These are phyloP conservation scores for Hycleus cichorii DNA, from an alignment of 1,140 invertebrate genomes.

Conservation along the genomic window DNA sequence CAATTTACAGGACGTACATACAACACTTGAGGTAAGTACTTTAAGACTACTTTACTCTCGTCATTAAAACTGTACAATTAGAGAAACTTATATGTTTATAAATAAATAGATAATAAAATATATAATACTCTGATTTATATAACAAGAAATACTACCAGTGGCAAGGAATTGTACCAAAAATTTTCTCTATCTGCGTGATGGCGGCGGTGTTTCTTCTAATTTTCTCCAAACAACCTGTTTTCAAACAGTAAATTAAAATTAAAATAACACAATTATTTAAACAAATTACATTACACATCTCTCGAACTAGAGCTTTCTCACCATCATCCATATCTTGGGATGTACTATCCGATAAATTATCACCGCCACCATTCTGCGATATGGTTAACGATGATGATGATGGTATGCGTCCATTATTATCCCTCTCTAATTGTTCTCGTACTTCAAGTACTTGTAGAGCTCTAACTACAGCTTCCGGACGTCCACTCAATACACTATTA, in stretches of 20 bases:
- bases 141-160: neutral
- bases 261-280: neutral
- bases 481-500: conserved; percentile 43
- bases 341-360: conserved; percentile 41
- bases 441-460: conserved; percentile 86
- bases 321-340: conserved; percentile 72
- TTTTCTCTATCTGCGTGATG: conserved; percentile 42
- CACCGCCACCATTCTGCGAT: conserved; percentile 36
- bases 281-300: conserved; percentile 91
- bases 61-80: neutral
- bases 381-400: too few relatives aligned
- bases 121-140: neutral
- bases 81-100: neutral
- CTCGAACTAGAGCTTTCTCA: conserved; percentile 86
- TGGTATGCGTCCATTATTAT: conserved; percentile 30
- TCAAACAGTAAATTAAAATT: neutral
- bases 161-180: neutral
- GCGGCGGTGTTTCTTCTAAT: conserved; percentile 56
- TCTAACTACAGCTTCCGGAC: conserved; percentile 84
- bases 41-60: neutral
- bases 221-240: conserved; percentile 63
- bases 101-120: neutral
- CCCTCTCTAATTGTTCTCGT: conserved; percentile 76
- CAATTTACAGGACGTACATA: neutral
- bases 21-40: neutral